A percentile compares a stretch with the other conserved stretches of the same genome.
Evolutionary conservation across 2,797 vertebrate species (phyloP).

Genomic region (Anabacerthia variegaticeps): DNA sequence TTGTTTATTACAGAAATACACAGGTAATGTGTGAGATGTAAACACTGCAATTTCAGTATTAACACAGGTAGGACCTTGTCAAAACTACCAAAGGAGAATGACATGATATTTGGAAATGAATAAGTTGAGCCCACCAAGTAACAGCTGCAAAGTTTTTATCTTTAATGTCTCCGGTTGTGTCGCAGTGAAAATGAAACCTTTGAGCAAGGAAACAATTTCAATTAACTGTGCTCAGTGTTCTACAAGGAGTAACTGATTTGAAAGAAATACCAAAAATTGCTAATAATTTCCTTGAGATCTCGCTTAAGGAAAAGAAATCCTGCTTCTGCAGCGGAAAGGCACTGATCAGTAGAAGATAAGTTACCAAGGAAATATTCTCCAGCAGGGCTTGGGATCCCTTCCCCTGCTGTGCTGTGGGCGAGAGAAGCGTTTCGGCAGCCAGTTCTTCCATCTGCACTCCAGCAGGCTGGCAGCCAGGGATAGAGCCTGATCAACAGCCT

Average conservation of each 20-base stretch:
- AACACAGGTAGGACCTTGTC: background rate
- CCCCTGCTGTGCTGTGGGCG: conserved; percentile 54
- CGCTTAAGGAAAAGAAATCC: background rate
- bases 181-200: conserved; percentile 5
- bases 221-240: conserved; percentile 36
- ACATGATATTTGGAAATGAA: background rate
- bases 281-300: conserved; percentile 28
- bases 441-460: conserved; percentile 74
- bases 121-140: background rate
- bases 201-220: conserved; percentile 41
- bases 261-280: conserved; percentile 35
- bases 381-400: conserved; percentile 33
- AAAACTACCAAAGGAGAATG: background rate
- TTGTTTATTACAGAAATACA: background rate
- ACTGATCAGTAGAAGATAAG: conserved; percentile 35
- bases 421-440: conserved; percentile 46
- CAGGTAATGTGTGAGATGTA: background rate
- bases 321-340: conserved; percentile 10
- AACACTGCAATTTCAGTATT: background rate
- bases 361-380: conserved; percentile 62
- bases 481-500: conserved; percentile 61
- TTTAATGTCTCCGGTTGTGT: background rate
- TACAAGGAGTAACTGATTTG: conserved; percentile 27
- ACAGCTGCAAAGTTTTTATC: background rate
- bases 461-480: conserved; percentile 69